A percentile compares a stretch with the other conserved stretches of the same genome.
phyloP scores from a whole-genome alignment of 2,797 vertebrate genomes.

The Hirundo rustica region DNA sequence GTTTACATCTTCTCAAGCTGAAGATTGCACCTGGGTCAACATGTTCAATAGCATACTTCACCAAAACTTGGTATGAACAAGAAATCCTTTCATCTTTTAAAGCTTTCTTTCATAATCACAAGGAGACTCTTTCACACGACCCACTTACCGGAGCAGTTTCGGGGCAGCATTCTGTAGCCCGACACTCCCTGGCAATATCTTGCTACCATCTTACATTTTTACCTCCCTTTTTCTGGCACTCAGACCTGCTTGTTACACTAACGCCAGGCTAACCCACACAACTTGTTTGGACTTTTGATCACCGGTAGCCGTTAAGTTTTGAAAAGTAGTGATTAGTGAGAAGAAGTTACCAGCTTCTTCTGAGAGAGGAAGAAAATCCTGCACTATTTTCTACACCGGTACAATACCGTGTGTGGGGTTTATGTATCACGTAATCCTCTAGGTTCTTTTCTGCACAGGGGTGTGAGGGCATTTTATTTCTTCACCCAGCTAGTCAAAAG shows the following conservation, averaged over 20 bases:
- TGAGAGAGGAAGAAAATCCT: not conserved
- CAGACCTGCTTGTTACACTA: not conserved
- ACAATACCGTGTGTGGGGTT: fast-evolving
- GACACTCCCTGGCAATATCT: constrained; percentile 48
- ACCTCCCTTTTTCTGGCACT: not conserved
- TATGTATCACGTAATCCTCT: not conserved
- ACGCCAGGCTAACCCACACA: not conserved
- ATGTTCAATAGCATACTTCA: not conserved
- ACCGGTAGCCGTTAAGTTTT: not conserved
- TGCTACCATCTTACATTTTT: not conserved
- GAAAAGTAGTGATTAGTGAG: not conserved
- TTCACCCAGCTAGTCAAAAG: not conserved
- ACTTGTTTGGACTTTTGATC: not conserved
- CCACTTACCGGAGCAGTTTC: not conserved
- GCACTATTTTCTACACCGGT: not conserved
- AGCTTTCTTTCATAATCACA: constrained; percentile 33
- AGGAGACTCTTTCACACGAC: not conserved
- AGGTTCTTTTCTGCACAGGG: not conserved
- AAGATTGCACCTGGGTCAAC: not conserved
- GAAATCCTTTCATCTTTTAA: not conserved
- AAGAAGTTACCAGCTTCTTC: not conserved
- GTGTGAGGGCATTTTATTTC: not conserved
- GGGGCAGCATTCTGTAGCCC: constrained; percentile 22
- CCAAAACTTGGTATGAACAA: not conserved
- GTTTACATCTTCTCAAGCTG: not conserved